Base-by-base conservation (phyloP, 2,797 vertebrate genomes). In the Tragopan temminckii region DNA sequence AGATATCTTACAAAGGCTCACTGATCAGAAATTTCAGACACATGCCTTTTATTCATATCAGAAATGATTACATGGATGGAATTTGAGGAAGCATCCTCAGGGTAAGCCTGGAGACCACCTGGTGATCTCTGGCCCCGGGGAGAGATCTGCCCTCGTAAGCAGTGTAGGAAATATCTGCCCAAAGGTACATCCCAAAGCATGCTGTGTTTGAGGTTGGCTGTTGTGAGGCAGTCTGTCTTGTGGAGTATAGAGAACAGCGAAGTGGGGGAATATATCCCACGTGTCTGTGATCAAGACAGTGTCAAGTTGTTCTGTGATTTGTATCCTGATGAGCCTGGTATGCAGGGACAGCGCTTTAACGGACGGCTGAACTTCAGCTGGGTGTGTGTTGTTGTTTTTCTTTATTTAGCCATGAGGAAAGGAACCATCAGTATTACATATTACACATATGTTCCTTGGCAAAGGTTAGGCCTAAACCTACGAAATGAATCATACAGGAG, bases 141-240 rank as follows among this genome's bases (percentile, higher is more conserved):
- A 13, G 17, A 25, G 2, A 4, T 48, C 5, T 64, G 33, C 13
- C 58, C 40, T 64, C 48, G 4, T 21, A 11, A 1, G 0, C 9
- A 2, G 7, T 29, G 1, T 8, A 2, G 9, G 17, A 57, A 43
- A 19, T 9, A 2, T 40, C 23, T 63, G 45, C 35, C 67, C 35
- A 62, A 25, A 2, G 66, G 19, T 4, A 6, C 4, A 3, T 33
- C 8, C 36, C 21, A 18, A 1, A 3, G 23, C 9, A 33, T 12
- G 13, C 23, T 7, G 5, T 24, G 35, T 31, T 40, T 9, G 4
- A 1, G 4, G 13, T 5, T 50, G 46, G 25, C 29, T 2, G 0
- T 3, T 31, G 5, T 3, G 13, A 4, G 2, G 5, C 64, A 42
- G 10, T 24, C 38, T 38, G 1, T 19, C 7, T 57, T 1, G 1